Percentiles rank a stretch among this genome's conserved stretches.
phyloP scores from a whole-genome alignment of 2,888 invertebrate genomes.

The Agrypnus murinus region DNA sequence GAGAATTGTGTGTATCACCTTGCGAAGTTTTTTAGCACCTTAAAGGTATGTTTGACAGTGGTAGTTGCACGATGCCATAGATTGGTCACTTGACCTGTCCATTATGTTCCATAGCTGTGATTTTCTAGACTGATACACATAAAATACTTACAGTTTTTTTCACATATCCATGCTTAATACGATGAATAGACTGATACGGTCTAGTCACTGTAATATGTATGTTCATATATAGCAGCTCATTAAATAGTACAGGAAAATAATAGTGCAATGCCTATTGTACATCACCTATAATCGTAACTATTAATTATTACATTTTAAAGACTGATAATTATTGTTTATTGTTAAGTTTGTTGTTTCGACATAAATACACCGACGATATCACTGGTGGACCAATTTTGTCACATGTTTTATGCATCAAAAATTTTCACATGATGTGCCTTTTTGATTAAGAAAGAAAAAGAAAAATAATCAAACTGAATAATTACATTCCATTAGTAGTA shows the following conservation, averaged over 20 bases:
- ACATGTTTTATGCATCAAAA: slow-evolving; percentile 48
- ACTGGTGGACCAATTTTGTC: slow-evolving; percentile 63
- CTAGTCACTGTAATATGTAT: slow-evolving; percentile 61
- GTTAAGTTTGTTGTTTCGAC: slow-evolving; percentile 55
- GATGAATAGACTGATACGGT: slow-evolving; percentile 65
- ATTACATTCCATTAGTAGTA: slow-evolving; percentile 61
- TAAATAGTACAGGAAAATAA: slow-evolving; percentile 52
- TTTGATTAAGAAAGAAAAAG: slow-evolving; percentile 53
- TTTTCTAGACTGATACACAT: slow-evolving; percentile 77
- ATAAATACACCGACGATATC: slow-evolving; percentile 44
- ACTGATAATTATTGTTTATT: slow-evolving; percentile 59
- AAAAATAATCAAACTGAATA: slow-evolving; percentile 41
- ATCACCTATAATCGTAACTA: slow-evolving; percentile 54
- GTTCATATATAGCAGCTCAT: slow-evolving; percentile 61
- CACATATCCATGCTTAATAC: slow-evolving; percentile 62
- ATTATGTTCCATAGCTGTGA: slow-evolving; percentile 77
- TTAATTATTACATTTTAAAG: slow-evolving; percentile 57
- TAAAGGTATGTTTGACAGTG: slow-evolving; percentile 59
- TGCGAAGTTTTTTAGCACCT: slow-evolving; percentile 60
- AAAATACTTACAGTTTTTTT: slow-evolving; percentile 55
- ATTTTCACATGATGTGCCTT: slow-evolving; percentile 64
- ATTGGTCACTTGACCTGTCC: slow-evolving; percentile 52
- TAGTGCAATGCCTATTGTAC: slow-evolving; percentile 65
- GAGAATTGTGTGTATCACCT: slow-evolving; percentile 65
- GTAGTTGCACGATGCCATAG: slow-evolving; percentile 65